phyloP scores from a whole-genome alignment of 2,113 vertebrate species.

The Calyptommatus sinebrachiatus region DNA sequence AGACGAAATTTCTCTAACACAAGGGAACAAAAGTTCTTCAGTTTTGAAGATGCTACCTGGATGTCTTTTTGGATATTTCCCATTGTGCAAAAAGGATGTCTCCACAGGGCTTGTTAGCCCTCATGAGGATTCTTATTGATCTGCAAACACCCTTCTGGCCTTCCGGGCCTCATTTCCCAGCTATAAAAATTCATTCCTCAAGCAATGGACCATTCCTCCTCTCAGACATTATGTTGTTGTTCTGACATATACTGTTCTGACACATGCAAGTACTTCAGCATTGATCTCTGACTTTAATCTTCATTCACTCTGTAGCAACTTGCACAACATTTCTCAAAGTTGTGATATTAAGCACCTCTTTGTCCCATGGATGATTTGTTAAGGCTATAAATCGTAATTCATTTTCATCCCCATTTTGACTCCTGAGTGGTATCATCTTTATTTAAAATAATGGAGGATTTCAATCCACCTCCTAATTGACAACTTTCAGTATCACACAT shows the following conservation, averaged over 20 bases:
- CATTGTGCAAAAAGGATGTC: no score
- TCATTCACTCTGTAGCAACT: slow-evolving; percentile 25
- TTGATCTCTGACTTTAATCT: slow-evolving; percentile 33
- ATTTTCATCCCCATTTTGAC: slow-evolving; percentile 26
- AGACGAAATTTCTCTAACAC: no score
- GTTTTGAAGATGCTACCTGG: no score
- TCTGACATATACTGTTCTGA: no score
- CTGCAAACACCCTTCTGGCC: no score
- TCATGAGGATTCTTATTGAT: no score
- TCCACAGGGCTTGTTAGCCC: no score
- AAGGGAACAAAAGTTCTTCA: no score
- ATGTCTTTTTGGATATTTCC: no score
- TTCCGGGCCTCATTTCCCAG: no score
- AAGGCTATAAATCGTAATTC: slow-evolving; percentile 33
- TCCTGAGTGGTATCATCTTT: slow-evolving; percentile 32
- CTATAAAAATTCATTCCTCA: neutral
- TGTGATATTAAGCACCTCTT: slow-evolving; percentile 38
- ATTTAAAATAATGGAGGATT: slow-evolving; percentile 17
- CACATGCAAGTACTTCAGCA: slow-evolving; percentile 36
- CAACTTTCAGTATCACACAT: neutral
- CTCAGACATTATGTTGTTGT: neutral
- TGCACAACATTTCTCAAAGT: slow-evolving; percentile 38
- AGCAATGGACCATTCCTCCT: neutral
- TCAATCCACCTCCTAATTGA: slow-evolving; percentile 24
- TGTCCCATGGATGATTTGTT: slow-evolving; percentile 3